Conservation (phyloP, 2,888 invertebrate genomes). For the Apomyelois bistriatella region DNA sequence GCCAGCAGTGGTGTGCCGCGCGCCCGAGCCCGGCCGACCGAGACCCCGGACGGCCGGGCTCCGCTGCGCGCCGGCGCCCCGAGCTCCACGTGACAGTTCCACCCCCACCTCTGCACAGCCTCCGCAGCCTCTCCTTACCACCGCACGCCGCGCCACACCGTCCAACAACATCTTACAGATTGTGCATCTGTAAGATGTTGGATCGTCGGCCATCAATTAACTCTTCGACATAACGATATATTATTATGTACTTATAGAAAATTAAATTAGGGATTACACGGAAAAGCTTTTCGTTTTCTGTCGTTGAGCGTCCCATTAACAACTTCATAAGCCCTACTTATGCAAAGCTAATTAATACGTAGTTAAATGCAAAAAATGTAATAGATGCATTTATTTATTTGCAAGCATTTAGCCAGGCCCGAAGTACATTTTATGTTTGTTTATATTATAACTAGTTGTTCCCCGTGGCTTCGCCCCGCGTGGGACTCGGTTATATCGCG, state of each 20-base stretch:
- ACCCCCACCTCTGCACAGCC: constrained; percentile 44
- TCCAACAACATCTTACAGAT: constrained; percentile 60
- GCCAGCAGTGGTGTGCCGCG: constrained; percentile 70
- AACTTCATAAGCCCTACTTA: neutral
- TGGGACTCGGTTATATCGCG: no score
- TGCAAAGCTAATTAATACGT: neutral
- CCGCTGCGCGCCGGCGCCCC: constrained; percentile 74
- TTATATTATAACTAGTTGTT: no score
- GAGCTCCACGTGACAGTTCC: constrained; percentile 63
- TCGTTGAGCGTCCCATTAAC: constrained; percentile 22
- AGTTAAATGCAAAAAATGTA: no score
- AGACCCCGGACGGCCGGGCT: constrained; percentile 65
- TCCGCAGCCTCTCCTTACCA: constrained; percentile 30
- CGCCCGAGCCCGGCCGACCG: constrained; percentile 51
- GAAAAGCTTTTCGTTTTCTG: constrained; percentile 29
- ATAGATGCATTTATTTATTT: neutral
- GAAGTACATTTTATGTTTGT: no score
- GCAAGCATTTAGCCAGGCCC: no score
- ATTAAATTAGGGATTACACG: constrained; percentile 37
- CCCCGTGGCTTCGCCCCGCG: no score
- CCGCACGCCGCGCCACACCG: constrained; percentile 29
- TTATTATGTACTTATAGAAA: constrained; percentile 37
- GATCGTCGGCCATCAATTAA: constrained; percentile 67
- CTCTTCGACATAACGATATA: constrained; percentile 40
- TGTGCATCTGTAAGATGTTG: constrained; percentile 69